A percentile compares a stretch with the other conserved stretches of the same genome.
phyloP scores from a whole-genome alignment of 2,797 vertebrate genomes.

The Acestrorhynchus altus region DNA sequence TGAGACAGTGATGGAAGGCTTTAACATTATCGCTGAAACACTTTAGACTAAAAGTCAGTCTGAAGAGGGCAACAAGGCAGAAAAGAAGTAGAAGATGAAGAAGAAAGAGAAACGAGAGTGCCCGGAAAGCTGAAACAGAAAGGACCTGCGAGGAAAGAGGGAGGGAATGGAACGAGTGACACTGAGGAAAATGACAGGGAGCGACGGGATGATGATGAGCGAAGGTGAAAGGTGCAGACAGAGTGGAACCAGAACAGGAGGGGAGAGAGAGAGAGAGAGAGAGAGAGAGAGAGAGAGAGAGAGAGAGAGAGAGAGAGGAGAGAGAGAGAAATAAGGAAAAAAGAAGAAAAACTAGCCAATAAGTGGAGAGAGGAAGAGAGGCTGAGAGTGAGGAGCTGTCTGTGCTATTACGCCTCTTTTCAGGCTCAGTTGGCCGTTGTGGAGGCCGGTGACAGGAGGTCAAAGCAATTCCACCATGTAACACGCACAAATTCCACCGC shows the following conservation, averaged over 20 bases:
- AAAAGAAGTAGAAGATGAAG: background rate
- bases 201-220: background rate
- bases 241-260: background rate
- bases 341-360: background rate
- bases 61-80: background rate
- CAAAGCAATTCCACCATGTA: slow-evolving; percentile 45
- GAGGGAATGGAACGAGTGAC: background rate
- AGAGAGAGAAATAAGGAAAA: slow-evolving; percentile 6
- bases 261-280: background rate
- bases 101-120: too few relatives aligned
- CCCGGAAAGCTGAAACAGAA: background rate
- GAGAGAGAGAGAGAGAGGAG: background rate
- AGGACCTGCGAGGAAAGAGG: background rate
- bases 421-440: slow-evolving; percentile 26
- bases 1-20: background rate
- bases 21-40: background rate
- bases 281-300: background rate
- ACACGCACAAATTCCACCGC: slow-evolving; percentile 28
- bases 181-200: slow-evolving; percentile 1
- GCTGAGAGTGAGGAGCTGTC: background rate
- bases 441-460: slow-evolving; percentile 23
- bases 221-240: background rate
- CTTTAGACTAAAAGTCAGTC: background rate
- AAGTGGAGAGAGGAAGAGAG: slow-evolving; percentile 2
- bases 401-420: slow-evolving; percentile 15